Conservation (phyloP, 2,888 invertebrate species). For the Ochlodes sylvanus region DNA sequence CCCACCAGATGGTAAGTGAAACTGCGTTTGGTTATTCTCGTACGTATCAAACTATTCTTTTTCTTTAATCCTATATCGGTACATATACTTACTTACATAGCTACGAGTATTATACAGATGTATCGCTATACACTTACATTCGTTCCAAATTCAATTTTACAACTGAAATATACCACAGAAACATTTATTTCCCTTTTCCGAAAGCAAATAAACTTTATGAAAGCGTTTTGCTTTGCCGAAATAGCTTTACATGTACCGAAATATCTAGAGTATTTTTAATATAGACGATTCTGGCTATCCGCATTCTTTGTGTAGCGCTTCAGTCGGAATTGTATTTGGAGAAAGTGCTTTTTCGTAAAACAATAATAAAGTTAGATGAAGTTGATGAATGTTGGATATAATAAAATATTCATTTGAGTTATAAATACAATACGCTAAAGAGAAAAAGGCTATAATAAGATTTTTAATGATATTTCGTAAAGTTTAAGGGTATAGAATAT, state of each 20-base stretch:
- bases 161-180: slow-evolving; percentile 25
- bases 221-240: slow-evolving; percentile 36
- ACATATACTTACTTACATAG: no score
- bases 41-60: no score
- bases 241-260: slow-evolving; percentile 28
- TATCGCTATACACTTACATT: no score
- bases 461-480: background rate
- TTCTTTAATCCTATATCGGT: no score
- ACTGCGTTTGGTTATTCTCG: no score
- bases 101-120: no score
- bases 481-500: no score
- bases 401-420: background rate
- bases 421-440: background rate
- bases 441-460: background rate
- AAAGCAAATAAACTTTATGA: slow-evolving; percentile 37
- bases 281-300: slow-evolving; percentile 27
- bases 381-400: background rate
- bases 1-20: no score
- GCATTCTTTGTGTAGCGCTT: slow-evolving; percentile 27
- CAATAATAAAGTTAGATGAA: slow-evolving; percentile 8
- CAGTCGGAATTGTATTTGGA: slow-evolving; percentile 6
- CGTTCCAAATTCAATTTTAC: slow-evolving; percentile 7
- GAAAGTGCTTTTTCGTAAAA: slow-evolving; percentile 7
- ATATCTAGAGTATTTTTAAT: slow-evolving; percentile 35
- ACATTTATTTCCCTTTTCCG: slow-evolving; percentile 29